Evolutionary conservation across 2,113 vertebrate genomes (phyloP).

Genomic region (Collichthys lucidus): DNA sequence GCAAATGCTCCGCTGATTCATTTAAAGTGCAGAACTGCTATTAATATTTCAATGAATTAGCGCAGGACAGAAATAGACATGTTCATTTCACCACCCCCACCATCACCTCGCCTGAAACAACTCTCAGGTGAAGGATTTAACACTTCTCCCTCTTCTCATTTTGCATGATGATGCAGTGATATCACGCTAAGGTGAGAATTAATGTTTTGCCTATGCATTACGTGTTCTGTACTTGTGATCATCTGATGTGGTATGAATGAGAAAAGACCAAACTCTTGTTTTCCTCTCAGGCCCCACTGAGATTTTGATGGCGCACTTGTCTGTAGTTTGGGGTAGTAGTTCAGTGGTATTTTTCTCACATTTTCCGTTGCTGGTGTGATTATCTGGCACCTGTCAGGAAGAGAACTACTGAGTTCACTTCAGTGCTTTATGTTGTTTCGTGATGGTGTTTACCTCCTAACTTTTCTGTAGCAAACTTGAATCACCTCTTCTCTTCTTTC

Average conservation of each 20-base stretch:
- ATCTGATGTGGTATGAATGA: constrained; percentile 59
- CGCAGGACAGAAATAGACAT: constrained; percentile 47
- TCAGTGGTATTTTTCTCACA: constrained; percentile 33
- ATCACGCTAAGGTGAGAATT: constrained; percentile 83
- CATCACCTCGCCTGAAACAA: constrained; percentile 30
- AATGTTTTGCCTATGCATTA: constrained; percentile 48
- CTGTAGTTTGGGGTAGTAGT: constrained; percentile 54
- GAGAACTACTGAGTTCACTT: constrained; percentile 57
- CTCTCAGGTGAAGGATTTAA: constrained; percentile 60
- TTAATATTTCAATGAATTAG: constrained; percentile 51
- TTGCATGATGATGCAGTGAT: constrained; percentile 83
- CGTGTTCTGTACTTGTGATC: constrained; percentile 56
- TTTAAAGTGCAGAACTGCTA: constrained; percentile 27
- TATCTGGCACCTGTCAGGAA: constrained; percentile 40
- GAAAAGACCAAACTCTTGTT: neutral
- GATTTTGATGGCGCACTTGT: constrained; percentile 12
- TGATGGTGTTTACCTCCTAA: constrained; percentile 24
- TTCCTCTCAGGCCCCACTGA: constrained; percentile 9
- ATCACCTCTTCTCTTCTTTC: constrained; percentile 1
- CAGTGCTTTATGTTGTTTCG: constrained; percentile 46
- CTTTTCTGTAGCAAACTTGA: neutral
- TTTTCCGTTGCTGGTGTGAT: constrained; percentile 39
- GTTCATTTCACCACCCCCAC: constrained; percentile 26
- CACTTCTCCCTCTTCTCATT: constrained; percentile 76
- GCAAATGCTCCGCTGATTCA: constrained; percentile 32